Evolutionary conservation across 2,113 vertebrate species (phyloP), one percentile per base, ranked within the genome.

Genomic region (Phalacrocorax carbo): DNA sequence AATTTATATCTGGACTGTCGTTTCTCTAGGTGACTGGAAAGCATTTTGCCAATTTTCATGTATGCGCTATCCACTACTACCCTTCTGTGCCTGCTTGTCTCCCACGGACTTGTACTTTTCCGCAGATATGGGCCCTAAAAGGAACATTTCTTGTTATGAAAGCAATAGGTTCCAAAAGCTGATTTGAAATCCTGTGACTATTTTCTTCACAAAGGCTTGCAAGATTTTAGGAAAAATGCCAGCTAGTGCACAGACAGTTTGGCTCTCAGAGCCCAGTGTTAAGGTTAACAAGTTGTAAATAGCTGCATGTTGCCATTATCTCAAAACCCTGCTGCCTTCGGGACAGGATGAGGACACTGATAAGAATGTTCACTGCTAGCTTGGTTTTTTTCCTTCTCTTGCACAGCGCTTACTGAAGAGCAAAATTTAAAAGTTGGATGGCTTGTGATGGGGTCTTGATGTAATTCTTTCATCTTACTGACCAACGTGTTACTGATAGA

Each of bases 281-380:
- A 91, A 97, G 93, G 95, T 96, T 96, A 97, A 96, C 94, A 95
- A 94, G 92, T 96, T 95, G 96, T 94, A 94, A 97, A 96, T 91
- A 95, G 61, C 94, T 97, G 77, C 93, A 52, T 77, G 96, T 93
- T 92, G 91, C 88, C 90, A 95, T 97, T 96, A 97, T 93, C 87
- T 94, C 68, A 60, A 95, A 94, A 52, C 94, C 94, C 92, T 1
- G 81, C 95, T 95, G 93, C 75, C 96, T 96, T 83, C 87, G 81
- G 91, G 84, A 93, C 86, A 90, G 18, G 54, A 81, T 72, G 91
- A 93, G n/a, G 82, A 48, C 48, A 30, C 32, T 87, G 93, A 89
- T 86, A 94, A 93, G 89, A 85, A 79, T 69, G 76, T 66, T 86
- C 48, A 32, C 77, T 70, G 29, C 79, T 86, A 54, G 19, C 32